Base-by-base conservation (phyloP, 2,797 vertebrate genomes). In the Pseudomugil tenellus region DNA sequence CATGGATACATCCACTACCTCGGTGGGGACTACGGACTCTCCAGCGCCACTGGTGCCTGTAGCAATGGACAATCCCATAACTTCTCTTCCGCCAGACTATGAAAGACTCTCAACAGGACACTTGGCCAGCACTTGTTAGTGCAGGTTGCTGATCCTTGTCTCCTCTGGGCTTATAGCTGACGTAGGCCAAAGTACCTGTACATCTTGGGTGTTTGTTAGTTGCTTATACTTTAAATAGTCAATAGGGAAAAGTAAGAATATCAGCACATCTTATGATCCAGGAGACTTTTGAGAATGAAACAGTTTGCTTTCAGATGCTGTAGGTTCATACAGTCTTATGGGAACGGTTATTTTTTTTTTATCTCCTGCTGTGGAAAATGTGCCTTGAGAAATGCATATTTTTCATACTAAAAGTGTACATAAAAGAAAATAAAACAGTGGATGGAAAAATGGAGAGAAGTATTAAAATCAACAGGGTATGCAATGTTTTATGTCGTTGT, bases 31-130 rank as follows among this genome's bases (percentile, higher is more conserved):
- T 37, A 26, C 39, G 32, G 75, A 72, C 58, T 79, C 69, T 81
- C 23, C 25, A 54, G 28, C 65, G 78, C 60, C 66, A 81, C 81
- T 76, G 70, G 73, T 74, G 73, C 80, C 74, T 80, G 66, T 76
- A 57, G 69, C 62, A 58, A 9, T 60, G 77, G 64, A 74, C 64
- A 35, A 62, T 65, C 41, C 74, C 69, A 32, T 75, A 70, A 79
- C 72, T 63, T 49, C 0, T 5, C 60, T 70, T 59, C 63, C 69
- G 39, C 41, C 64, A 74, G 67, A 80, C 57, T 65, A 76, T 65
- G 64, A 81, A 83, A 80, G 70, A 57, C 63, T 84, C 76, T 76
- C 78, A 76, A 71, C 79, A 86, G 70, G 85, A 78, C 64, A 59
- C 66, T 39, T 35, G 68, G n/a, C 58, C 57, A 60, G 70, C 63